Evolutionary conservation across 2,113 vertebrate species (phyloP), one percentile per base, ranked within the genome.

Genomic region (Archocentrus centrarchus): DNA sequence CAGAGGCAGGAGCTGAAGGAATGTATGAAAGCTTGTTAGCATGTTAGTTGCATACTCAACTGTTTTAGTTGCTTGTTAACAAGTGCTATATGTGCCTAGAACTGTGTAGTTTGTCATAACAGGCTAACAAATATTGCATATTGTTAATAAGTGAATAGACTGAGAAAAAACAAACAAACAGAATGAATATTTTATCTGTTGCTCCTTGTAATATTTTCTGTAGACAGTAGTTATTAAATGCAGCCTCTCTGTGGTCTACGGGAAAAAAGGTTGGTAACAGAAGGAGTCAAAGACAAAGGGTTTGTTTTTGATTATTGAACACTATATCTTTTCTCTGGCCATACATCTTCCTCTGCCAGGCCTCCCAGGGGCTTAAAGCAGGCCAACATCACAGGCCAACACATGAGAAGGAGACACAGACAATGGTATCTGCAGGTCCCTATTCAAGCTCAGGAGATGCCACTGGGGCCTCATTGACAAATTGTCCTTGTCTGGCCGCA

Each of bases 391-490:
- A 81, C 83, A 86, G 89, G 85, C 86, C 87, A 88, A 77, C 84
- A 88, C 79, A 59, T 18, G 58, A 88, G 79, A 75, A 91, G 83
- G 87, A 93, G 88, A 89, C 83, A 86, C 89, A 86, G 91, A 91
- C 93, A 94, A 92, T 86, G 79, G 85, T 91, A 93, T 86, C 89
- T 93, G 90, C 94, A 87, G 93, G 89, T 93, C 85, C 87, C 92
- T 91, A 91, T 91, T 86, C 90, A 86, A 88, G 90, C 93, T 85
- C 59, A 68, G 79, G 90, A 94, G 93, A 94, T 93, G 91, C 95
- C 93, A 89, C 92, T 92, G 94, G 93, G 94, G 91, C 91, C 93
- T 91, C 91, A 82, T 91, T 96, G 96, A 96, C 95, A 95, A 96
- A 96, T 96, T 92, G 93, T 94, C 92, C 93, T 94, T 95, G 95